Evolutionary conservation across 2,113 vertebrate genomes (phyloP).

Genomic region (Herpetotheres cachinnans): DNA sequence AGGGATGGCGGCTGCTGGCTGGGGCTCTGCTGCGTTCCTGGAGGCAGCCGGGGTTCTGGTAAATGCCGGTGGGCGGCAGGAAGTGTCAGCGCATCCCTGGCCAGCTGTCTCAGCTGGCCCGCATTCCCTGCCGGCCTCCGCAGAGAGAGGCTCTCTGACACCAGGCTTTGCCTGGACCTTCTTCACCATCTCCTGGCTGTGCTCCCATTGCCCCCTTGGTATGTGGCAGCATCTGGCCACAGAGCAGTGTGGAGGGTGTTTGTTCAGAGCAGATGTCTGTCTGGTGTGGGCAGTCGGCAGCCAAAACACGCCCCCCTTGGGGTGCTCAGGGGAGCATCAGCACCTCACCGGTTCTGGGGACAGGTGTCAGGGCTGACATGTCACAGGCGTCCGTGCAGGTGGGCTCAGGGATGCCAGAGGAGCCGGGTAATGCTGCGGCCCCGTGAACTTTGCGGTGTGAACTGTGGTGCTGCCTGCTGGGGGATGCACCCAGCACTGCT

Average conservation of each 20-base stretch:
- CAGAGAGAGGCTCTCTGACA: background rate
- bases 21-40: background rate
- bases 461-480: background rate
- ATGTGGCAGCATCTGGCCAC: background rate
- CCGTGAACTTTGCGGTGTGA: background rate
- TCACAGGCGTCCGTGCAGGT: fast-evolving
- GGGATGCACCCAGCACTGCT: background rate
- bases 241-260: background rate
- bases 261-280: background rate
- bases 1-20: background rate
- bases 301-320: fast-evolving
- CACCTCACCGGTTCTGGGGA: background rate
- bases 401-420: fast-evolving
- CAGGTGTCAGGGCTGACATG: fast-evolving
- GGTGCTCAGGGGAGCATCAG: background rate
- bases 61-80: background rate
- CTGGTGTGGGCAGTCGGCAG: background rate
- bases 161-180: background rate
- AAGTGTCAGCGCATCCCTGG: background rate
- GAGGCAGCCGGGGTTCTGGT: background rate
- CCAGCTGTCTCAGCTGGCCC: background rate
- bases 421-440: background rate
- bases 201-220: background rate
- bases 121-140: background rate
- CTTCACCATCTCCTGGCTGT: background rate